These are phyloP conservation scores for Remorina albescens DNA, from an alignment of 2,797 vertebrate species.

Conservation along the genomic window DNA sequence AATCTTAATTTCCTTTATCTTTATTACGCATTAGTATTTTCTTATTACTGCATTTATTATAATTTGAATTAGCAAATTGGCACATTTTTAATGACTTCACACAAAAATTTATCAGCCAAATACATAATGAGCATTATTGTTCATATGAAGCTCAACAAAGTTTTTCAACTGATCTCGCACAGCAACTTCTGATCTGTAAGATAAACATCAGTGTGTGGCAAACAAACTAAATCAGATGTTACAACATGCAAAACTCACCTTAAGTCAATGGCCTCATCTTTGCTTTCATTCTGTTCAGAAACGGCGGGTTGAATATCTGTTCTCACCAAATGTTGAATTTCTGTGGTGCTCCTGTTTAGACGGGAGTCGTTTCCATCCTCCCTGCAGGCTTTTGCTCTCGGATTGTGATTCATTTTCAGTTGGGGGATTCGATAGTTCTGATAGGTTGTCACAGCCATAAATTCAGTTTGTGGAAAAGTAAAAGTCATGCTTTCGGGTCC, in stretches of 20 bases:
- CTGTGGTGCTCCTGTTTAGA: constrained; percentile 49
- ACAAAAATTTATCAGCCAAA: too few species aligned
- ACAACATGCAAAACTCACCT: constrained; percentile 47
- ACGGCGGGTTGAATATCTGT: background rate
- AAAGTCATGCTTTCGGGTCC: constrained; percentile 91
- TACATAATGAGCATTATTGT: background rate
- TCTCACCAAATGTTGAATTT: constrained; percentile 39
- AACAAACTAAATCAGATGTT: background rate
- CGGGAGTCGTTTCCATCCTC: constrained; percentile 87
- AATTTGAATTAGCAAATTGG: background rate
- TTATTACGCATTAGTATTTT: too few species aligned
- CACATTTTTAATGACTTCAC: background rate
- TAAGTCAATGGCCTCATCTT: constrained; percentile 24
- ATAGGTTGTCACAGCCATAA: constrained; percentile 94
- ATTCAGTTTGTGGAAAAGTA: constrained; percentile 94
- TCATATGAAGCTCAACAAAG: background rate
- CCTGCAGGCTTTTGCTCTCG: constrained; percentile 94
- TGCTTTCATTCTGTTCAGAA: constrained; percentile 12
- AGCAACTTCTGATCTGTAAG: background rate
- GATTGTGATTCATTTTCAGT: constrained; percentile 96
- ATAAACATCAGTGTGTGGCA: background rate
- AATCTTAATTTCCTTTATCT: background rate
- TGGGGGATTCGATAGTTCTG: constrained; percentile 95
- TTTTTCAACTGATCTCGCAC: background rate
- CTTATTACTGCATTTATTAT: background rate